Evolutionary conservation across 1,140 invertebrate genomes (phyloP).

Genomic region (Chrysomallon squamiferum): DNA sequence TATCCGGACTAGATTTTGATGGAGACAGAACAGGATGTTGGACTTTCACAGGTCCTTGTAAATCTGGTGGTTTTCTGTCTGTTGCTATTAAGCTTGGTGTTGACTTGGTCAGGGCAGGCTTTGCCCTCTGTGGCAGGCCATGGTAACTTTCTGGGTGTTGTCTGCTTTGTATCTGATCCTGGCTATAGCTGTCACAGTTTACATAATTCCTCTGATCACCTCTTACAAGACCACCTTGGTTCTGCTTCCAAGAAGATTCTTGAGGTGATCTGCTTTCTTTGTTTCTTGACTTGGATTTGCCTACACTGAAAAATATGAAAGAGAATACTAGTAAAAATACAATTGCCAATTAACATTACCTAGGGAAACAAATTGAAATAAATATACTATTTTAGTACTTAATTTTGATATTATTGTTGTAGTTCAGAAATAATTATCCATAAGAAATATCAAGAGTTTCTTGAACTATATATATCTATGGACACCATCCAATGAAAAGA

Average conservation of each 20-base stretch:
- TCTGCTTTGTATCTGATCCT: not conserved
- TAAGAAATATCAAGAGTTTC: not conserved
- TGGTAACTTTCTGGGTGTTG: conserved; percentile 2
- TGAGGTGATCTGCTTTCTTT: not conserved
- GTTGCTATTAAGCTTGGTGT: conserved; percentile 35
- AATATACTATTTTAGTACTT: not conserved
- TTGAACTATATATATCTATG: not conserved
- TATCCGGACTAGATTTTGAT: conserved; percentile 40
- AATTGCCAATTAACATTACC: not conserved
- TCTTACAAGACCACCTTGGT: not conserved
- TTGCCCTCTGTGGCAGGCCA: conserved; percentile 8
- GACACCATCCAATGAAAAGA: not conserved
- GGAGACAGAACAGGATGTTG: conserved; percentile 4
- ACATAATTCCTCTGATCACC: conserved; percentile 7
- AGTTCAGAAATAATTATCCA: not conserved
- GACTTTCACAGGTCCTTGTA: conserved; percentile 7
- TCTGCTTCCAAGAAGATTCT: not conserved
- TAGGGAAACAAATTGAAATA: not conserved
- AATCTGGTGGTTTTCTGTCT: conserved; percentile 2
- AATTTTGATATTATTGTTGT: not conserved
- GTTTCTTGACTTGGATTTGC: conserved; percentile 4
- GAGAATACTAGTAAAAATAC: not conserved
- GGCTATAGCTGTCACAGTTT: not conserved
- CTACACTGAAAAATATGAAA: conserved; percentile 11
- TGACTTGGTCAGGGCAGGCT: conserved; percentile 34